Evolutionary conservation across 2,888 invertebrate species (phyloP), one percentile per base, ranked within the genome.

Genomic region (Anagyrus pseudococci): DNA sequence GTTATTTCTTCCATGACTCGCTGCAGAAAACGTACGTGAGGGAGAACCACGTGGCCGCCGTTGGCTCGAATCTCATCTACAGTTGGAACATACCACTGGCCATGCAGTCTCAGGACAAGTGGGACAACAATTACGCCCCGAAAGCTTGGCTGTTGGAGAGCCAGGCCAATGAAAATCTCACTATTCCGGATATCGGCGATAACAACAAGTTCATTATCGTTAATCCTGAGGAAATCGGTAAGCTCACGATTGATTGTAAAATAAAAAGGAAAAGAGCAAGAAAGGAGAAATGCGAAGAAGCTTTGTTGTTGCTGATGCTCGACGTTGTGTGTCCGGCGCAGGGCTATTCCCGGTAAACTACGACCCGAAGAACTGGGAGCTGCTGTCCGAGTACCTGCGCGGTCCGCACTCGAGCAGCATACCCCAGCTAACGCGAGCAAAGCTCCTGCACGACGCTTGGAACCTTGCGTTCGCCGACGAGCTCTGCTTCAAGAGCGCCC

Each of bases 321-420:
- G n/a, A n/a, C n/a, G n/a, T n/a, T n/a, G n/a, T n/a, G n/a, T 50
- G 43, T 50, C 29, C 19, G 43, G 19, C 23, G 6, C 72, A 90
- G 91, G 90, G 1, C 91, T 92, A 41, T 93, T 88, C 81, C 90
- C 92, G 3, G 93, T 94, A 0, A 93, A 93, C 75, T 94, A 94
- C 74, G 93, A 93, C 72, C 76, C 82, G 6, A 82, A 84, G 41
- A 93, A 93, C 76, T 94, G 93, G 93, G 85, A 88, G 66, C 84
- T 91, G 71, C 79, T 94, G 4, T 85, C 90, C 0, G 79, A 84
- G 25, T 92, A 84, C 74, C 82, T 93, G 0, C 83, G 72, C 58
- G 67, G 77, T 20, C 69, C 76, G 13, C 53, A 73, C 1, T 75
- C 77, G 15, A 75, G 77, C 53, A 80, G 74, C 15, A 89, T 92